A percentile compares a stretch with the other conserved stretches of the same genome.
phyloP scores from a whole-genome alignment of 2,797 vertebrate genomes.

The Chiloscyllium punctatum region DNA sequence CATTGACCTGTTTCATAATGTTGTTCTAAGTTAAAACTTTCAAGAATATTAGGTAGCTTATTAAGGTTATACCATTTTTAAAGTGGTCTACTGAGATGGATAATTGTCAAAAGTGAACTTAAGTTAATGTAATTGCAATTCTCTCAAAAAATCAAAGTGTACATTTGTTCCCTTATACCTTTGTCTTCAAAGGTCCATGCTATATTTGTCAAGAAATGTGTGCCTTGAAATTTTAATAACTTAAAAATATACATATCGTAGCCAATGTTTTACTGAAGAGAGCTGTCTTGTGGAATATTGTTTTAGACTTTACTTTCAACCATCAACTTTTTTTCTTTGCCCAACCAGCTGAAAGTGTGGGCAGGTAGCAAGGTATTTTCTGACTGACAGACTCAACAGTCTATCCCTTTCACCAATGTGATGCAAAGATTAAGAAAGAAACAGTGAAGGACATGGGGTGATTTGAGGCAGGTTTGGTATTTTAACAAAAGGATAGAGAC shows the following conservation, averaged over 20 bases:
- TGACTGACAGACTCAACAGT: not conserved
- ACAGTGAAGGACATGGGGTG: not conserved
- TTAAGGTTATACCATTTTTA: not conserved
- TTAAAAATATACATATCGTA: not conserved
- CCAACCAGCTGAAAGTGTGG: too few relatives aligned
- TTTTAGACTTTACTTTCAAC: not conserved
- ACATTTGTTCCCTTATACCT: not conserved
- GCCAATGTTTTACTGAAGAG: not conserved
- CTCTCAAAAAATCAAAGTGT: not conserved
- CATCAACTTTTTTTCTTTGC: not conserved
- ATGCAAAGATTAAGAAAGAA: not conserved
- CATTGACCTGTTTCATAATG: not conserved
- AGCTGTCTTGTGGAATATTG: not conserved
- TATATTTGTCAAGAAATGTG: not conserved
- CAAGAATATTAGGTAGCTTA: not conserved
- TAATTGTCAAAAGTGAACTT: not conserved
- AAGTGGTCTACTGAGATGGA: not conserved
- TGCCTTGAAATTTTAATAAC: not conserved
- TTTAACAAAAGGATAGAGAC: not conserved
- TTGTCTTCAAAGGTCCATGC: not conserved
- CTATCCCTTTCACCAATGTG: not conserved
- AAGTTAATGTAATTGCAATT: conserved; percentile 1
- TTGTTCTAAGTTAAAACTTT: not conserved
- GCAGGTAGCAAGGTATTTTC: too few relatives aligned
- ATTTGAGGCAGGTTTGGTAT: not conserved